These are phyloP conservation scores for Falcunculus frontatus DNA, from an alignment of 2,113 vertebrate species.

Conservation along the genomic window DNA sequence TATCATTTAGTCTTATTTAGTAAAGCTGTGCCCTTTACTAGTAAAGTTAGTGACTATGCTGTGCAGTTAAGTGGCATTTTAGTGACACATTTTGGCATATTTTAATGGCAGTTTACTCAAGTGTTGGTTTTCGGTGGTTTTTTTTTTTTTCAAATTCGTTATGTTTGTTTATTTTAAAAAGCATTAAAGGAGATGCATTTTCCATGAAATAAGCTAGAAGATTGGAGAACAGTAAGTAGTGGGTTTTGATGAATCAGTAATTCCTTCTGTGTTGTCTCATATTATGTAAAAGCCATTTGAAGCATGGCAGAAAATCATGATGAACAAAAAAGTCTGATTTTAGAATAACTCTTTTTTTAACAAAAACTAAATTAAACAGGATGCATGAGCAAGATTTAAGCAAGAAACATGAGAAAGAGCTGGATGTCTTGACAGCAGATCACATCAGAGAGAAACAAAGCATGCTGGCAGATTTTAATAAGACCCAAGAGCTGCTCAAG, in stretches of 20 bases:
- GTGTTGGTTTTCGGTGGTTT: neutral
- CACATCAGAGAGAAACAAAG: conserved; percentile 95
- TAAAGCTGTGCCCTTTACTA: neutral
- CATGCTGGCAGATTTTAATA: conserved; percentile 98
- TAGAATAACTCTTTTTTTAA: conserved; percentile 77
- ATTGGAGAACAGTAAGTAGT: conserved; percentile 40
- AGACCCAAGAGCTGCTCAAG: conserved; percentile 96
- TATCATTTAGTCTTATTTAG: neutral
- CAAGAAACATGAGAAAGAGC: conserved; percentile 92
- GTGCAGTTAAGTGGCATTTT: neutral
- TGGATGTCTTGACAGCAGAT: conserved; percentile 84
- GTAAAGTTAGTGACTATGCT: neutral
- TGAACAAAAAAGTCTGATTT: conserved; percentile 48
- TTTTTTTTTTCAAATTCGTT: neutral
- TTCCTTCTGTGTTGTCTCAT: conserved; percentile 26
- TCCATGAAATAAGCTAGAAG: conserved; percentile 61
- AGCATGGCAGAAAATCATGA: conserved; percentile 59
- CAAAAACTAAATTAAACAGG: conserved; percentile 83
- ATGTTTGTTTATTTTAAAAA: conserved; percentile 54
- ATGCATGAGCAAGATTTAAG: conserved; percentile 94
- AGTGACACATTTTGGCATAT: neutral
- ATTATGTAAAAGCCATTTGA: conserved; percentile 31
- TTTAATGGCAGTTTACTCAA: neutral
- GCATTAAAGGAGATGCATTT: conserved; percentile 77
- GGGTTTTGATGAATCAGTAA: conserved; percentile 26